These are phyloP conservation scores for Drosophila gunungcola DNA, from an alignment of 1,140 invertebrate species.

Conservation along the genomic window DNA sequence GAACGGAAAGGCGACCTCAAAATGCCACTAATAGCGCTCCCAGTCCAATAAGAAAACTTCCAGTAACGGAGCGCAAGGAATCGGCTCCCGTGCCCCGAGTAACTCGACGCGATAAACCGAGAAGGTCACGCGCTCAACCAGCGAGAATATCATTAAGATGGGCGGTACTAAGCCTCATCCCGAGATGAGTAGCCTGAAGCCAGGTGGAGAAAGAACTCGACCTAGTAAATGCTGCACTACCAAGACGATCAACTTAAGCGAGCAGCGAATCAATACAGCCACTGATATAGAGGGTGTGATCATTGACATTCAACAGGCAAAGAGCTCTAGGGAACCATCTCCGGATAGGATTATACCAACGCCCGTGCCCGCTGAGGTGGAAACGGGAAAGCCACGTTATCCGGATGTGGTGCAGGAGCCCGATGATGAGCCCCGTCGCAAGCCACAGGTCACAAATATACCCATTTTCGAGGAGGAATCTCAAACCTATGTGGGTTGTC, in stretches of 20 bases:
- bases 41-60: constrained; percentile 49
- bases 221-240: constrained; percentile 83
- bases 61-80: constrained; percentile 79
- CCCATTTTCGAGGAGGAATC: constrained; percentile 83
- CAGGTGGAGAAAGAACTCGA: constrained; percentile 39
- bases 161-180: constrained; percentile 77
- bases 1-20: constrained; percentile 21
- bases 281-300: constrained; percentile 85
- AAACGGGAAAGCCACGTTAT: constrained; percentile 88
- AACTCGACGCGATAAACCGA: constrained; percentile 84
- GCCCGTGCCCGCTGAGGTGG: constrained; percentile 87
- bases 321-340: constrained; percentile 89
- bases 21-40: background rate
- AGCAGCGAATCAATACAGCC: constrained; percentile 45
- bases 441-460: constrained; percentile 83
- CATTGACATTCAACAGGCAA: constrained; percentile 88
- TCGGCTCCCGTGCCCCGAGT: constrained; percentile 76
- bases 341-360: constrained; percentile 88
- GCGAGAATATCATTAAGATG: constrained; percentile 86
- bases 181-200: constrained; percentile 57
- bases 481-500: constrained; percentile 76
- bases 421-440: constrained; percentile 86
- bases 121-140: constrained; percentile 86
- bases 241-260: constrained; percentile 85
- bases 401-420: constrained; percentile 90